phyloP scores from a whole-genome alignment of 1,140 invertebrate genomes.

The Argopecten irradians region DNA sequence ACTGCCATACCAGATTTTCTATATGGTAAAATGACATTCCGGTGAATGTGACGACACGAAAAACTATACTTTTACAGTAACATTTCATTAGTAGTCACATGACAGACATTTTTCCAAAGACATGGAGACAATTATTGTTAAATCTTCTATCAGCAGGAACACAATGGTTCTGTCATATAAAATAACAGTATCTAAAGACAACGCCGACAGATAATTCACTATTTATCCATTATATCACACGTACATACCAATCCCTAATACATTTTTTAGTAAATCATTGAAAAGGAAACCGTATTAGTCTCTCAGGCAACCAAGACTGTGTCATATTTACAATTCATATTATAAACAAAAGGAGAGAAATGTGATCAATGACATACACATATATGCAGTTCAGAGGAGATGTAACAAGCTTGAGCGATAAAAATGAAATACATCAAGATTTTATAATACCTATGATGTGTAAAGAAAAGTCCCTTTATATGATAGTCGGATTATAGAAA shows the following conservation, averaged over 20 bases:
- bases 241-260: neutral
- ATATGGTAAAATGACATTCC: too few species aligned
- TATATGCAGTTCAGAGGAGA: neutral
- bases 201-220: neutral
- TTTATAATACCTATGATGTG: neutral
- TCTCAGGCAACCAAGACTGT: neutral
- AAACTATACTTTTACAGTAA: too few species aligned
- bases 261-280: neutral
- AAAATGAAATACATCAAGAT: neutral
- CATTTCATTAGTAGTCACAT: too few species aligned
- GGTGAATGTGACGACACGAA: too few species aligned
- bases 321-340: neutral
- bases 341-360: neutral
- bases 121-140: too few species aligned
- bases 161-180: too few species aligned
- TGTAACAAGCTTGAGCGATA: neutral
- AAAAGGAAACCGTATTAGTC: neutral
- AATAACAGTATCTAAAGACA: too few species aligned
- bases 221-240: neutral
- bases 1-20: too few species aligned
- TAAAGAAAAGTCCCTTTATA: neutral
- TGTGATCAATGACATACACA: neutral
- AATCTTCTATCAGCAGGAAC: too few species aligned
- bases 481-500: neutral
- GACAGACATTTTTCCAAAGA: too few species aligned